Evolutionary conservation across 1,140 invertebrate genomes (phyloP).

Genomic region (Drosophila ananassae): DNA sequence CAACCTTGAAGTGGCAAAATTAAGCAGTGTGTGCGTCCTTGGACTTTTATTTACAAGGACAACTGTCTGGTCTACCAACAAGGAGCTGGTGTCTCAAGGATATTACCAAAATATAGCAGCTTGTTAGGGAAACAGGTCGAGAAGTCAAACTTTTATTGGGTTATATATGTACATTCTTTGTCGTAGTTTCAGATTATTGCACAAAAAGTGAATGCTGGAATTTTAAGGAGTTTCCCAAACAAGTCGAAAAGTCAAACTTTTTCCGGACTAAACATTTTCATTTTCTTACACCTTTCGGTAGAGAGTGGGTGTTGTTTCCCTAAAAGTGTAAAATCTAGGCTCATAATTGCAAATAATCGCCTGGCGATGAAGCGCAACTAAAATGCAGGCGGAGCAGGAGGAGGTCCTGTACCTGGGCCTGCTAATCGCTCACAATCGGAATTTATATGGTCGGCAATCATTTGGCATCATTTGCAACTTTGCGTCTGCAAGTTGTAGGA

Average conservation of each 20-base stretch:
- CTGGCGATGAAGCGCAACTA: constrained; percentile 64
- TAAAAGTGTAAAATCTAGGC: constrained; percentile 64
- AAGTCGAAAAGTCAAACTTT: constrained; percentile 68
- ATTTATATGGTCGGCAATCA: constrained; percentile 82
- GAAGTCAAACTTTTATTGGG: constrained; percentile 43
- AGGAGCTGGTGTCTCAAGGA: constrained; percentile 22
- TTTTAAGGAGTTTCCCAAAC: constrained; percentile 45
- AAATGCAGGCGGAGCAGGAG: constrained; percentile 47
- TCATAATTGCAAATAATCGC: constrained; percentile 80
- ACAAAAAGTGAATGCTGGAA: constrained; percentile 10
- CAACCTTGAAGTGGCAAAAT: constrained; percentile 18
- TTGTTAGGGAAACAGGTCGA: constrained; percentile 34
- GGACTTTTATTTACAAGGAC: constrained; percentile 47
- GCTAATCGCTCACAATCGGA: constrained; percentile 75
- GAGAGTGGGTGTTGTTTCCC: constrained; percentile 20
- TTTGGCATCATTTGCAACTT: constrained; percentile 79
- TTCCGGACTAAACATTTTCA: constrained; percentile 1
- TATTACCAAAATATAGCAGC: neutral
- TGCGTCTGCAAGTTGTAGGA: constrained; percentile 14
- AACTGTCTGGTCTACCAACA: constrained; percentile 47
- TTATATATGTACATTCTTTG: neutral
- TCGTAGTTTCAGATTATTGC: neutral
- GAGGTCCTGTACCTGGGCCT: constrained; percentile 31
- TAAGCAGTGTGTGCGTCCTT: constrained; percentile 53
- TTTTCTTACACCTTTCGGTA: constrained; percentile 6